Conservation (phyloP, 2,888 invertebrate species). For the Drosophila atroscutellata region DNA sequence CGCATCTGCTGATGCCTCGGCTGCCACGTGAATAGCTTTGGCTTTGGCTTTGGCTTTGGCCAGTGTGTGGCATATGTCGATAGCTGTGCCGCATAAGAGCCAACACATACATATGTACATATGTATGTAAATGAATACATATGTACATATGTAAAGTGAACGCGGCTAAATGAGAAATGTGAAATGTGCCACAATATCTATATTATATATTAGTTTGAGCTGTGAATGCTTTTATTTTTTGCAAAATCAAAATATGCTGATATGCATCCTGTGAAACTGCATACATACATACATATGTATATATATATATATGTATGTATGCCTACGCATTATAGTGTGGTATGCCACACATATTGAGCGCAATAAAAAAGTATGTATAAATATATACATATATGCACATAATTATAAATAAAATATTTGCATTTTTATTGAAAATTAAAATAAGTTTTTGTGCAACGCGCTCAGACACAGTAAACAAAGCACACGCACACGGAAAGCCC, state of each 20-base stretch:
- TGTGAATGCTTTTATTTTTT: neutral
- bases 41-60: neutral
- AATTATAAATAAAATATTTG: constrained; percentile 78
- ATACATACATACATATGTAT: neutral
- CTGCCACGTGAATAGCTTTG: constrained; percentile 10
- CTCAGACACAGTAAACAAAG: constrained; percentile 5
- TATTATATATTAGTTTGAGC: constrained; percentile 8
- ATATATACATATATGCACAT: constrained; percentile 22
- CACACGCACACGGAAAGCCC: constrained; percentile 1
- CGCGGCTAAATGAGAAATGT: constrained; percentile 32
- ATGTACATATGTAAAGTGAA: constrained; percentile 12
- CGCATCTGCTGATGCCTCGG: constrained; percentile 5
- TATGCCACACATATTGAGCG: constrained; percentile 43
- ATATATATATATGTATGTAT: constrained; percentile 1
- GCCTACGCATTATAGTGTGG: constrained; percentile 9
- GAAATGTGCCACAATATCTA: constrained; percentile 28
- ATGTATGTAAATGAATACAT: no score
- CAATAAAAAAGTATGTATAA: constrained; percentile 23
- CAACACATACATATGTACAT: neutral
- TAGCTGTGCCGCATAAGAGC: neutral
- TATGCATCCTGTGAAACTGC: neutral
- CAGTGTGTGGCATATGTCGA: constrained; percentile 3
- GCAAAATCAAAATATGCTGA: constrained; percentile 9
- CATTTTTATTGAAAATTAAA: constrained; percentile 78
- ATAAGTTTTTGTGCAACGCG: constrained; percentile 60